Percentiles rank a stretch among this genome's conserved stretches.
These are phyloP conservation scores for Orientallactaga sibirica DNA, from an alignment of 2,797 vertebrate species.

Conservation along the genomic window DNA sequence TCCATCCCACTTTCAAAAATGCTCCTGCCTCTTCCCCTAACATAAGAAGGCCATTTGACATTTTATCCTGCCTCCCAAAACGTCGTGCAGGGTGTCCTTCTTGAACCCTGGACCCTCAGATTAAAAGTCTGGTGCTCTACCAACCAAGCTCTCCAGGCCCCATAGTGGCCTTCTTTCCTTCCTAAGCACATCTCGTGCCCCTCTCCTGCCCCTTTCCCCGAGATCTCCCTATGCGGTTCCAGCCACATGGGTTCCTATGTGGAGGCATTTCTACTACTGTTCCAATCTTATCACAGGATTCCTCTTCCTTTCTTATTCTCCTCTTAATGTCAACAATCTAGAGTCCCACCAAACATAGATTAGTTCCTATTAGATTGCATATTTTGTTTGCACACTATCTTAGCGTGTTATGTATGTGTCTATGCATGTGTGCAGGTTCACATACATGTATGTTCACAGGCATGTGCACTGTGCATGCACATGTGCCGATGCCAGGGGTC, in stretches of 20 bases:
- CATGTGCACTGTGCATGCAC: no score
- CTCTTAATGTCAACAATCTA: slow-evolving; percentile 26
- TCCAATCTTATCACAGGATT: not conserved
- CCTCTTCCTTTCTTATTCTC: slow-evolving; percentile 23
- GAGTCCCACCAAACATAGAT: slow-evolving; percentile 30
- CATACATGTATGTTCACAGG: no score
- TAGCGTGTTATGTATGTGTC: not conserved
- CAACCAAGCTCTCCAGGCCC: no score
- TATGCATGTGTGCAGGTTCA: no score
- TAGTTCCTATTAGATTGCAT: slow-evolving; percentile 29
- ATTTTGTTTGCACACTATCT: not conserved
- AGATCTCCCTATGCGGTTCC: not conserved
- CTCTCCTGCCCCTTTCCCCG: not conserved
- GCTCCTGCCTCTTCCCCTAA: not conserved
- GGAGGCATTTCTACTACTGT: not conserved
- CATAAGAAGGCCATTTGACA: not conserved
- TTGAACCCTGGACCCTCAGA: no score
- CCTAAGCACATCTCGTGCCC: not conserved
- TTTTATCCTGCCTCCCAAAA: slow-evolving; percentile 10
- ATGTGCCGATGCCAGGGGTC: no score
- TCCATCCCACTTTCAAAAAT: not conserved
- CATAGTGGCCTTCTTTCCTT: not conserved
- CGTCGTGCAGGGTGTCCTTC: not conserved
- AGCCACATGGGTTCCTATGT: not conserved
- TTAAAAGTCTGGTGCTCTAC: no score